phyloP scores from a whole-genome alignment of 2,888 invertebrate species.

The Acronicta leporina region DNA sequence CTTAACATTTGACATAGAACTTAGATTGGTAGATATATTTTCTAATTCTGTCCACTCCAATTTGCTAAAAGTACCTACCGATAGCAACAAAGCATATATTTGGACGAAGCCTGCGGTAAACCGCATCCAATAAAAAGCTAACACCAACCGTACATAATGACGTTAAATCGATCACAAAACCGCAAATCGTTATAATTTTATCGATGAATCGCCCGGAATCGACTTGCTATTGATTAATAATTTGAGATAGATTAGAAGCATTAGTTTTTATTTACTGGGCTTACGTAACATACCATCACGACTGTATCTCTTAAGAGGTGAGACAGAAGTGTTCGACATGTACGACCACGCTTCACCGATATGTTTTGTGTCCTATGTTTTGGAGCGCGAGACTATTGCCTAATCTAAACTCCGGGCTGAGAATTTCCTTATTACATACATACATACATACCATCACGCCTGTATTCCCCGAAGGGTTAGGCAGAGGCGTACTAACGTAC shows the following conservation, averaged over 20 bases:
- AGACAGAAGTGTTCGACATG: too few species aligned
- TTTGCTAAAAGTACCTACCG: slow-evolving; percentile 21
- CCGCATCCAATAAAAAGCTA: slow-evolving; percentile 31
- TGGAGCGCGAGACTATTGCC: too few species aligned
- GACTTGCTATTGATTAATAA: slow-evolving; percentile 27
- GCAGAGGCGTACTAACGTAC: too few species aligned
- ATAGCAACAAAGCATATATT: slow-evolving; percentile 18
- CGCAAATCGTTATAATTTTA: slow-evolving; percentile 43
- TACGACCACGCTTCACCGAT: too few species aligned
- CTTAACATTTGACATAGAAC: too few species aligned
- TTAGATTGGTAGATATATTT: not conserved
- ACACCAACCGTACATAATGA: slow-evolving; percentile 25
- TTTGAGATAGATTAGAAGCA: slow-evolving; percentile 2
- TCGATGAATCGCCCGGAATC: slow-evolving; percentile 37
- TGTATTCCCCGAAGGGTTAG: too few species aligned
- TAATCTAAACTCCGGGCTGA: too few species aligned
- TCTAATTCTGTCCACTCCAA: not conserved
- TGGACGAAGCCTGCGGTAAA: slow-evolving; percentile 10
- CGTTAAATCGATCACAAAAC: slow-evolving; percentile 43
- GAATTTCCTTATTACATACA: too few species aligned
- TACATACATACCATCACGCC: too few species aligned
- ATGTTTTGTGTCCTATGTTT: too few species aligned
- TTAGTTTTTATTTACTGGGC: not conserved
- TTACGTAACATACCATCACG: too few species aligned
- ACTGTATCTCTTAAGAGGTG: too few species aligned